These are phyloP conservation scores for Notarius lentiginosus DNA, from an alignment of 2,113 vertebrate species.

Conservation along the genomic window DNA sequence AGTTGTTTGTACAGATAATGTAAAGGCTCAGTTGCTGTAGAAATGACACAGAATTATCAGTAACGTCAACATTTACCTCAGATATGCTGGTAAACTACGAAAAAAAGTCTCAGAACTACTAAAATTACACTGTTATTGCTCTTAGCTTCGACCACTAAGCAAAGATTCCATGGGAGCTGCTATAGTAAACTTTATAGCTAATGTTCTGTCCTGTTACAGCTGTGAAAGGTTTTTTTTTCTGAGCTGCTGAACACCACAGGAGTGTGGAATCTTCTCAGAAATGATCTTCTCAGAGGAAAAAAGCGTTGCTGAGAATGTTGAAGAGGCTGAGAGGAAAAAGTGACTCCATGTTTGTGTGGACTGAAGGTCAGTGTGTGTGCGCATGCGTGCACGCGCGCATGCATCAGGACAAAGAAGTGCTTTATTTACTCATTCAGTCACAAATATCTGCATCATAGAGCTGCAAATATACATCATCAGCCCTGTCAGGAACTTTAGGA, in stretches of 20 bases:
- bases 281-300: no score
- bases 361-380: not conserved
- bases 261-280: not conserved
- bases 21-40: not conserved
- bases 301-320: not conserved
- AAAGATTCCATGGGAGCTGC: not conserved
- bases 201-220: not conserved
- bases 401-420: no score
- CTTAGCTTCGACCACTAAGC: not conserved
- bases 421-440: no score
- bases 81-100: not conserved
- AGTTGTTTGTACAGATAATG: not conserved
- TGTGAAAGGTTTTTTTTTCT: not conserved
- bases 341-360: not conserved
- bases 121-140: not conserved
- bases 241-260: not conserved
- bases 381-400: not conserved
- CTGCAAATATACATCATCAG: no score
- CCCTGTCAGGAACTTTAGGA: no score
- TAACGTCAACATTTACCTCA: not conserved
- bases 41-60: not conserved
- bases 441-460: no score
- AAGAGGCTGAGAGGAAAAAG: conserved; percentile 1
- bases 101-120: not conserved
- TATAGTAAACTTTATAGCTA: not conserved